Percentiles rank a stretch among this genome's conserved stretches.
Evolutionary conservation across 2,113 vertebrate species (phyloP).

Genomic region (Seriola aureovittata): DNA sequence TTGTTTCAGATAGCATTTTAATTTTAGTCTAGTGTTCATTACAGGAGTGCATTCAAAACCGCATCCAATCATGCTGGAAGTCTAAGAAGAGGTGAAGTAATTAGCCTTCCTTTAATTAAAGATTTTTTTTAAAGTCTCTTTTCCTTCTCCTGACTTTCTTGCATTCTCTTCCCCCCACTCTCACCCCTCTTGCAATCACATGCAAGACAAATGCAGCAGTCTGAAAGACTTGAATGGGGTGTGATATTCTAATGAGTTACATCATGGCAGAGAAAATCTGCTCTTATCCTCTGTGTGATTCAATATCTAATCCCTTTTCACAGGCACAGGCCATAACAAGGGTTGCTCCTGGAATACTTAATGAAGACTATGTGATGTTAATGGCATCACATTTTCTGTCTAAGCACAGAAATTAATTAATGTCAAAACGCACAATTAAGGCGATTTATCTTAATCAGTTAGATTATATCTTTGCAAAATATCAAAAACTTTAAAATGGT

Average conservation of each 20-base stretch:
- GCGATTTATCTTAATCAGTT: not conserved
- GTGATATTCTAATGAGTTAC: slow-evolving; percentile 74
- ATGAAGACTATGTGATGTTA: slow-evolving; percentile 40
- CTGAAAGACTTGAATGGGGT: slow-evolving; percentile 63
- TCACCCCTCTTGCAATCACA: slow-evolving; percentile 68
- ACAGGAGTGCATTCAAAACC: slow-evolving; percentile 64
- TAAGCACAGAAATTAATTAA: slow-evolving; percentile 8
- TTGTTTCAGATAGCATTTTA: slow-evolving; percentile 56
- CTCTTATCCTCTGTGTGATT: slow-evolving; percentile 67
- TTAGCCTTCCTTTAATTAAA: slow-evolving; percentile 76
- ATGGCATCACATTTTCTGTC: slow-evolving; percentile 15
- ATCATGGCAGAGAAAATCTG: slow-evolving; percentile 67
- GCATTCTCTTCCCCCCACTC: slow-evolving; percentile 12
- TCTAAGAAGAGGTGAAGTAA: slow-evolving; percentile 60
- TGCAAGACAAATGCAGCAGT: slow-evolving; percentile 69
- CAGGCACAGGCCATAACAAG: slow-evolving; percentile 54
- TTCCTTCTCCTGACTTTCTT: slow-evolving; percentile 33
- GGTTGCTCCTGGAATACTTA: slow-evolving; percentile 50
- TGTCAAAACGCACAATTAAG: not conserved
- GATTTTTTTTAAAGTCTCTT: slow-evolving; percentile 35
- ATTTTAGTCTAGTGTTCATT: slow-evolving; percentile 56
- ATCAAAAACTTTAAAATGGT: not conserved
- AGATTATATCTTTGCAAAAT: not conserved
- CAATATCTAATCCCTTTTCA: slow-evolving; percentile 72
- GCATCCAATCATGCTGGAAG: slow-evolving; percentile 57